Conservation (phyloP, 2,113 vertebrate genomes). For the Delphinus delphis region DNA sequence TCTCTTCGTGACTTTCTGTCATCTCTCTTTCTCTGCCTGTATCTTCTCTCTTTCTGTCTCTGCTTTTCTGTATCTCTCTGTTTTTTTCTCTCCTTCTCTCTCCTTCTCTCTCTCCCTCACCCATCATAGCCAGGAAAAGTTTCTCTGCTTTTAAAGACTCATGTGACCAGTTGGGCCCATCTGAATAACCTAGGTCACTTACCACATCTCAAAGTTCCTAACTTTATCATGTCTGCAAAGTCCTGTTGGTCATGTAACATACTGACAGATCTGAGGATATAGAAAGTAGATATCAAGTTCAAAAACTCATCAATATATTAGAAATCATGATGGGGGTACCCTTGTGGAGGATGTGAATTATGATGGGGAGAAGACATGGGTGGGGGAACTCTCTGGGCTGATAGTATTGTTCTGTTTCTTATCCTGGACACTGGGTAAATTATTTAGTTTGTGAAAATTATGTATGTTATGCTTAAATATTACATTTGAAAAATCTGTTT, state of each 20-base stretch:
- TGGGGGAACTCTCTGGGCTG: background rate
- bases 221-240: background rate
- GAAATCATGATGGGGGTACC: background rate
- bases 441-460: background rate
- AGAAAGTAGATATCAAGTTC: background rate
- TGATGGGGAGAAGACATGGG: background rate
- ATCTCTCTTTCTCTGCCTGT: background rate
- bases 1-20: too few species aligned
- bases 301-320: background rate
- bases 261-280: background rate
- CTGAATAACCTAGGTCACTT: background rate
- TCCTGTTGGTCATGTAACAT: background rate
- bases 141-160: background rate
- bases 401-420: background rate
- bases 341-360: background rate
- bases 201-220: background rate
- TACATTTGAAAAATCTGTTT: background rate
- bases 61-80: background rate
- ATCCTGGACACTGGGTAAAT: background rate
- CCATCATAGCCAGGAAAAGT: background rate
- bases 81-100: background rate
- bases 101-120: background rate
- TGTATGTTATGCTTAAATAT: background rate
- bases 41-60: background rate
- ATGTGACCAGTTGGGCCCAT: background rate